Conservation (phyloP, 1,140 invertebrate species). For the Argopecten irradians region DNA sequence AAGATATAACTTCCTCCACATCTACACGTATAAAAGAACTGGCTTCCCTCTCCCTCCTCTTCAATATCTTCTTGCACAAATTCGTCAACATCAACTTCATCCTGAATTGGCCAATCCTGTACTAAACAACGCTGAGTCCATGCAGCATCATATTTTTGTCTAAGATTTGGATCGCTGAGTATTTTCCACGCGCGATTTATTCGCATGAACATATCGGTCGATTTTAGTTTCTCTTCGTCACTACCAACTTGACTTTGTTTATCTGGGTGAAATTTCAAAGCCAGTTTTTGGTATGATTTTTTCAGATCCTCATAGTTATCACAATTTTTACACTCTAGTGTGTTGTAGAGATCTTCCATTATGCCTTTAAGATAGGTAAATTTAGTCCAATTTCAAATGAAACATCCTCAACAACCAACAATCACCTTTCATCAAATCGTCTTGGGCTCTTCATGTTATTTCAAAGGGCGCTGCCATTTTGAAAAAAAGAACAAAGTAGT, state of each 20-base stretch:
- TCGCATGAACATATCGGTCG: slow-evolving; percentile 57
- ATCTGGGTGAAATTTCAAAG: slow-evolving; percentile 65
- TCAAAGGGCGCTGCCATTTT: neutral
- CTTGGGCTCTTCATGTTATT: neutral
- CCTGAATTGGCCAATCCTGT: slow-evolving; percentile 70
- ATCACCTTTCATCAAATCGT: neutral
- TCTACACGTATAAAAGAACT: slow-evolving; percentile 57
- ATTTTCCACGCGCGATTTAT: slow-evolving; percentile 69
- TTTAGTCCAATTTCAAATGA: neutral
- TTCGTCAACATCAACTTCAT: slow-evolving; percentile 65
- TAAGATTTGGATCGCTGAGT: slow-evolving; percentile 61
- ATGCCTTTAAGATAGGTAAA: neutral
- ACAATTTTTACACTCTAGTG: slow-evolving; percentile 55
- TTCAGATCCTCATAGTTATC: slow-evolving; percentile 57
- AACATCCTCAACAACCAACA: no score
- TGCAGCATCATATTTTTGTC: slow-evolving; percentile 63
- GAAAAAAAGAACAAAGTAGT: neutral
- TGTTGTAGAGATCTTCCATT: slow-evolving; percentile 69
- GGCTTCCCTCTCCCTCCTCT: neutral
- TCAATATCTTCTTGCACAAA: slow-evolving; percentile 53
- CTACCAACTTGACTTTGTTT: slow-evolving; percentile 44
- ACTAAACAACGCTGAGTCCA: slow-evolving; percentile 66
- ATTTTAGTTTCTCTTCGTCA: neutral
- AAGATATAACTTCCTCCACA: slow-evolving; percentile 69
- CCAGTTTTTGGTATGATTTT: slow-evolving; percentile 60